Evolutionary conservation across 1,140 invertebrate genomes (phyloP), one percentile per base, ranked within the genome.

Genomic region (Goniozus legneri): DNA sequence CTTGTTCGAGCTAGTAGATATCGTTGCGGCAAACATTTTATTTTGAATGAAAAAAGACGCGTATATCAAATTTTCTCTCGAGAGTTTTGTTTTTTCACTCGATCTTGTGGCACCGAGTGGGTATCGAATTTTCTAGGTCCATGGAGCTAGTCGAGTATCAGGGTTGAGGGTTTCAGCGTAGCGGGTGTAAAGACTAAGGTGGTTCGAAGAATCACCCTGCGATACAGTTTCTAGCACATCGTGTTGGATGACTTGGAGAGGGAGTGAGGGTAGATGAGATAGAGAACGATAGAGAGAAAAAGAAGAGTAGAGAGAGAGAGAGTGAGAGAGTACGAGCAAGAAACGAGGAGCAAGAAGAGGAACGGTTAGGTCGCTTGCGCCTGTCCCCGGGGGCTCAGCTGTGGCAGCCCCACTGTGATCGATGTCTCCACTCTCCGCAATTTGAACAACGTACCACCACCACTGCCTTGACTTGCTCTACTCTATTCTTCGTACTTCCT

Each of bases 391-490:
- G 58, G 66, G 65, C 65, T 69, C 62, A 69, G 66, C 65, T 60
- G 61, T 48, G 40, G 46, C 44, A 42, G 54, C 56, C 52, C 54
- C 53, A 53, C 37, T 34, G 65, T 70, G 67, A 70, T 70, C 67
- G 66, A 70, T 70, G 67, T 69, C 66, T 69, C 66, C 50, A 65
- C 67, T 69, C 67, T 62, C 60, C 63, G 60, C 68, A 70, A 69
- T 70, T 69, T 67, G 63, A 70, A 70, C 67, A 70, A 70, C 67
- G 65, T 69, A 65, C 60, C 63, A 60, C 61, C n/a, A n/a, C n/a
- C n/a, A n/a, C n/a, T 64, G 61, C 54, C 52, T 54, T 58, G 55
- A 45, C 34, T n/a, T n/a, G n/a, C n/a, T n/a, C n/a, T n/a, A n/a
- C n/a, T n/a, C n/a, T n/a, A n/a, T n/a, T n/a, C n/a, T n/a, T n/a